These are phyloP conservation scores for Gryllus longicercus DNA, from an alignment of 2,888 invertebrate genomes.

Conservation along the genomic window DNA sequence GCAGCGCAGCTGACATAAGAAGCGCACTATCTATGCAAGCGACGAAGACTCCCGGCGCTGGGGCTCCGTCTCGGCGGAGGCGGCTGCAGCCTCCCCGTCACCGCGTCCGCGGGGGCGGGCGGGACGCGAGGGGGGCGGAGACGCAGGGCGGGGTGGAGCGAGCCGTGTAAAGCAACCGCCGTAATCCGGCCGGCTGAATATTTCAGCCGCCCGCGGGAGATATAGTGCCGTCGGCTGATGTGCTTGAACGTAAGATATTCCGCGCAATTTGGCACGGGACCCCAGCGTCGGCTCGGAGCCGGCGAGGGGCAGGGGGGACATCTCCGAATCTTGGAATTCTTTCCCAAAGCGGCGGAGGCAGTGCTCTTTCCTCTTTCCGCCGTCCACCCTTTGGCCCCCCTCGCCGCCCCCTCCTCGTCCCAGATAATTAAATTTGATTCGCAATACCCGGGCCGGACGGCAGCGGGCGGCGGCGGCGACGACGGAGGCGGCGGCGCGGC, in stretches of 20 bases:
- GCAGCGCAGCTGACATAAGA: not conserved
- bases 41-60: not conserved
- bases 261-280: constrained; percentile 2
- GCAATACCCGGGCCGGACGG: constrained; percentile 1
- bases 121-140: not conserved
- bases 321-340: constrained; percentile 2
- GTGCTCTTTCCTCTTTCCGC: not conserved
- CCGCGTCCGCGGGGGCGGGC: no score
- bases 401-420: not conserved
- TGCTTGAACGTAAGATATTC: constrained; percentile 17
- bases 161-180: not conserved
- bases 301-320: not conserved
- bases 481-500: not conserved
- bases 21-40: not conserved
- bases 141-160: not conserved
- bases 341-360: not conserved
- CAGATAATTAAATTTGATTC: constrained; percentile 3
- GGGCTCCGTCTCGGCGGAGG: no score
- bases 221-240: constrained; percentile 3
- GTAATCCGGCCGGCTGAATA: constrained; percentile 21
- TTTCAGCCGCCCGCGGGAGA: constrained; percentile 2
- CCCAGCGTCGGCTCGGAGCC: not conserved
- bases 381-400: not conserved
- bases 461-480: not conserved
- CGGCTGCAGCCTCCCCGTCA: no score